These are phyloP conservation scores for Porites lutea DNA, from an alignment of 64 coral and sea anemone species.

Conservation along the genomic window DNA sequence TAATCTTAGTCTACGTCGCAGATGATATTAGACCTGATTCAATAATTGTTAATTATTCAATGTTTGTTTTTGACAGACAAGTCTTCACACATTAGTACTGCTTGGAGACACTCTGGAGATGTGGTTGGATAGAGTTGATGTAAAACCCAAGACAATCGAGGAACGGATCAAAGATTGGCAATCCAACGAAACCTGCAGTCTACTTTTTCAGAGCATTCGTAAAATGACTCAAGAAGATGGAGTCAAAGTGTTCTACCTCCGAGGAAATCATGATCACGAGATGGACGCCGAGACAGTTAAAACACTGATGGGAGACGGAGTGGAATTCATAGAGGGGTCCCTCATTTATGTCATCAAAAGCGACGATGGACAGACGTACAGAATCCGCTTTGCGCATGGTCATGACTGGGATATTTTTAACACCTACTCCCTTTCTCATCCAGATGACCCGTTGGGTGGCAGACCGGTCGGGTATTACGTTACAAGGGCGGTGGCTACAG, in stretches of 20 bases:
- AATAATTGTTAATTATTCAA: too few species aligned
- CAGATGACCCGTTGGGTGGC: not conserved
- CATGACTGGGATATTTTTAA: slow-evolving; percentile 65
- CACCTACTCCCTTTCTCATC: not conserved
- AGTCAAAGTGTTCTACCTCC: slow-evolving; percentile 43
- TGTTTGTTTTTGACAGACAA: not conserved
- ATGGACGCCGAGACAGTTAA: not conserved
- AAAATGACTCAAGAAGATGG: slow-evolving; percentile 13
- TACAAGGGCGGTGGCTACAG: slow-evolving; percentile 39
- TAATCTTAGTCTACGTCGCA: too few species aligned
- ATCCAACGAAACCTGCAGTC: not conserved
- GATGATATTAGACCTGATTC: too few species aligned
- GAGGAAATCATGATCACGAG: slow-evolving; percentile 55
- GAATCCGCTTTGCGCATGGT: slow-evolving; percentile 47
- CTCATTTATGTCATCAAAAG: slow-evolving; percentile 28
- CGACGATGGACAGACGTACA: slow-evolving; percentile 10
- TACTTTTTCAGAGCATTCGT: not conserved
- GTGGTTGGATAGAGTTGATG: slow-evolving; percentile 1
- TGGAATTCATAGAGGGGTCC: slow-evolving; percentile 42
- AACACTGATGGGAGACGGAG: slow-evolving; percentile 2
- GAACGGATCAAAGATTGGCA: not conserved
- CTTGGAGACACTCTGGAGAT: slow-evolving; percentile 6
- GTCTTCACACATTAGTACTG: not conserved
- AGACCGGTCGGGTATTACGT: slow-evolving; percentile 50
- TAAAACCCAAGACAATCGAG: not conserved